Evolutionary conservation across 2,888 invertebrate species (phyloP), one percentile per base, ranked within the genome.

Genomic region (Arge pagana): DNA sequence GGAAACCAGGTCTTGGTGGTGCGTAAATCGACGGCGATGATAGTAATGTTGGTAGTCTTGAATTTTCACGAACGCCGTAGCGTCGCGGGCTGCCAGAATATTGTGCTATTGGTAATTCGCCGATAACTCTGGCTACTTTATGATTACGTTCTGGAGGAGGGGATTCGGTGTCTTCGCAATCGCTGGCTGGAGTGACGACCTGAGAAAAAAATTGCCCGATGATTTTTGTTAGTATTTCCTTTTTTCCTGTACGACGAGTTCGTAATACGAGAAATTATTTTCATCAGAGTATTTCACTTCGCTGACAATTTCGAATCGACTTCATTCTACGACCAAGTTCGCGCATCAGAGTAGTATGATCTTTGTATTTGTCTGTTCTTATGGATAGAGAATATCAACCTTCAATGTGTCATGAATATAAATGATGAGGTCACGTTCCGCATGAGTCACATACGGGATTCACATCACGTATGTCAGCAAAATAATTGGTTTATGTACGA

Each of bases 61-160:
- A 77, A 73, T 81, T 80, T 52, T 76, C 75, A 11, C 75, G 71
- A 41, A 74, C 67, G 3, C 93, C 93, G 72, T 93, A 93, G 62
- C 94, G 83, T 62, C 93, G 80, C 11, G 94, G 94, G 33, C 93
- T 94, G 11, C 92, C 93, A 64, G 94, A 93, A 72, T 95, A 95
- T 70, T 94, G 92, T 15, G 94, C 93, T 64, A 95, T 94, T n/a
- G 93, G 93, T 65, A 92, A 80, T 76, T 85, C 88, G 39, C 90
- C 91, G 67, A 91, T 90, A 33, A 90, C 85, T 66, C 86, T 80
- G 53, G 86, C 81, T 30, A 85, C 83, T 69, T 76, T 74, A 53
- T 74, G 74, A 63, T 76, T 77, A 45, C 68, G 68, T 58, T 77
- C 76, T 4, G 75, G 69, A 23, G 73, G 69, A 24, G 72, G 68